Evolutionary conservation across 2,888 invertebrate species (phyloP).

Genomic region (Pyrgus malvae): DNA sequence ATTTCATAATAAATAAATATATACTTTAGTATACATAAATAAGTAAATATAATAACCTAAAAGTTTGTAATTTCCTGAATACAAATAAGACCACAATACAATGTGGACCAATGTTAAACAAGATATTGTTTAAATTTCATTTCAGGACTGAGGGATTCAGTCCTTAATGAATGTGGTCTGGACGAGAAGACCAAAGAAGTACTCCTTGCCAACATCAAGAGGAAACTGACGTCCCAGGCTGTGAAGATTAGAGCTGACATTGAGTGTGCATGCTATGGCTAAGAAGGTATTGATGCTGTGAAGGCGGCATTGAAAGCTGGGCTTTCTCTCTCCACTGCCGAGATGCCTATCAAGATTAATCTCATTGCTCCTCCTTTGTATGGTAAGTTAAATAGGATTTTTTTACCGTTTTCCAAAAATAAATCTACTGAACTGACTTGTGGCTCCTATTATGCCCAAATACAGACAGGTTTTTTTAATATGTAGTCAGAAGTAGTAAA

Average conservation of each 20-base stretch:
- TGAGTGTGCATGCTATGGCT: constrained; percentile 83
- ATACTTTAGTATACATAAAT: too few relatives aligned
- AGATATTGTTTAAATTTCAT: not conserved
- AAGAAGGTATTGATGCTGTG: constrained; percentile 99
- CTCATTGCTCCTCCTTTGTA: constrained; percentile 99
- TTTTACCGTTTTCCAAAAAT: too few relatives aligned
- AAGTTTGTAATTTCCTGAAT: too few relatives aligned
- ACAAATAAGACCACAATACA: too few relatives aligned
- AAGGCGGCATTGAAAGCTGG: constrained; percentile 95
- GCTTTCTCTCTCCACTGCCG: constrained; percentile 93
- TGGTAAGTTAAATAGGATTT: too few relatives aligned
- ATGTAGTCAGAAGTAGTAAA: too few relatives aligned
- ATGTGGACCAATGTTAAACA: too few relatives aligned
- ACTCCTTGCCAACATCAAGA: constrained; percentile 95
- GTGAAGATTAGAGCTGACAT: constrained; percentile 74
- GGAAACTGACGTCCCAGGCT: constrained; percentile 96
- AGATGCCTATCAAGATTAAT: constrained; percentile 98
- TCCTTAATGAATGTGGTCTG: constrained; percentile 97
- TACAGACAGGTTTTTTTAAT: too few relatives aligned
- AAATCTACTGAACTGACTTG: too few relatives aligned
- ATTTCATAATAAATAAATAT: too few relatives aligned
- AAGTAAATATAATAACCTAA: too few relatives aligned
- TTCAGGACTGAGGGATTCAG: constrained; percentile 89
- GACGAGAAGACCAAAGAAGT: constrained; percentile 96
- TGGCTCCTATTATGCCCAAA: too few relatives aligned